Base-by-base conservation (phyloP, 1,140 invertebrate genomes). In the Leptopilina clavipes region DNA sequence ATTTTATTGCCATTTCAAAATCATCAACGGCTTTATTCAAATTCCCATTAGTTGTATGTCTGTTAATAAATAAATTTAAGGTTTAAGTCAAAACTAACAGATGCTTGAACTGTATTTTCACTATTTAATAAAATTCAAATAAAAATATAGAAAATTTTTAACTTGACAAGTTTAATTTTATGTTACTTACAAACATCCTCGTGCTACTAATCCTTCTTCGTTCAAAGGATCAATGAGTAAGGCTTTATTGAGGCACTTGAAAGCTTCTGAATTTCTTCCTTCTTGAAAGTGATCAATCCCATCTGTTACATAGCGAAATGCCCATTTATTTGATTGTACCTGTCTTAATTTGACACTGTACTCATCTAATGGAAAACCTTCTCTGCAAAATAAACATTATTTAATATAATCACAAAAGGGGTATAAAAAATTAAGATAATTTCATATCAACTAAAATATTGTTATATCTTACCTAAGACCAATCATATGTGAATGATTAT, bases 241-340 rank as follows among this genome's bases (percentile, higher is more conserved):
- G 1, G 97, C 97, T 90, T 97, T 97, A 90, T 98, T 98, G 1
- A 98, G 92, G 85, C 96, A 97, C 87, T 98, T 97, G 90, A 98
- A 98, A 48, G 97, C 97, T 92, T 98, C 97, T 7, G 95, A 93
- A 85, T 97, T 94, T 84, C 96, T 93, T 52, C 96, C 96, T 74
- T 94, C 93, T 90, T 98, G 98, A 90, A 98, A 98, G 92, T 97
- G 94, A 86, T 96, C 94, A 80, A 99, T 97, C 76, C 98, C 98
- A 90, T 98, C 96, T 40, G 95, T 95, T 22, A 98, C 96, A 85
- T 94, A 96, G 84, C 95, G 94, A 87, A 97, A 96, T 19, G 97
- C 97, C 96, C 96, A 97, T 87, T 97, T 97, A 83, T 94, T 95
- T 25, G 97, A 96, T 91, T 98, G 97, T 44, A 93, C 92, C 89